Percentiles rank a stretch among this genome's conserved stretches.
Evolutionary conservation across 2,797 vertebrate genomes (phyloP).

Genomic region (Hirundo rustica): DNA sequence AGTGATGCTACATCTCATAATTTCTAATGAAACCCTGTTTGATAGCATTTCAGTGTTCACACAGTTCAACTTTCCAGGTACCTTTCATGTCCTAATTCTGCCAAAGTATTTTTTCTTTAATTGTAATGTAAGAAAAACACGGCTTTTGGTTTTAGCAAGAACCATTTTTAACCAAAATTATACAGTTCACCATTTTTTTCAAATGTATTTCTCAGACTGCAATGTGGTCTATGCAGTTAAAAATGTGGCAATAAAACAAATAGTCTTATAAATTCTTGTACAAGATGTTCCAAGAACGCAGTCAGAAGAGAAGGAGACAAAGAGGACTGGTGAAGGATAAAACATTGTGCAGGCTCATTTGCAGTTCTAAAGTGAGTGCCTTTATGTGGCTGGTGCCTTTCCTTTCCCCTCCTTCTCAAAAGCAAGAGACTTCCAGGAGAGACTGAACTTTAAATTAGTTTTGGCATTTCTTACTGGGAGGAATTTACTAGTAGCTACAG

Average conservation of each 20-base stretch:
- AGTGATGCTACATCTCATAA: not conserved
- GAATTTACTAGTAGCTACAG: not conserved
- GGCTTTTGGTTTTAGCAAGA: not conserved
- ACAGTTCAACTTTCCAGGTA: not conserved
- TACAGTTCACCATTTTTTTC: not conserved
- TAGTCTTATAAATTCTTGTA: conserved; percentile 48
- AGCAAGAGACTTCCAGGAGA: conserved; percentile 29
- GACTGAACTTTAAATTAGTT: conserved; percentile 19
- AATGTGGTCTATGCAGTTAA: not conserved
- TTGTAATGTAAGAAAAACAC: not conserved
- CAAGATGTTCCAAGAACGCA: conserved; percentile 55
- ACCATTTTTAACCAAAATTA: not conserved
- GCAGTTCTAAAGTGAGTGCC: conserved; percentile 51
- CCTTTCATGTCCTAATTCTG: not conserved
- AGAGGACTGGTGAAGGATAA: conserved; percentile 43
- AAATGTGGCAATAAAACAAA: conserved; percentile 43
- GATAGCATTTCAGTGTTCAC: not conserved
- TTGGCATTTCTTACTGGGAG: conserved; percentile 13
- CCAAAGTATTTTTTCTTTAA: not conserved
- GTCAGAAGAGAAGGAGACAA: conserved; percentile 45
- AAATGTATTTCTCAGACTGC: not conserved
- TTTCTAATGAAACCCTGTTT: not conserved
- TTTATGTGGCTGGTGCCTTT: conserved; percentile 53
- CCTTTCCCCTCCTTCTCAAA: conserved; percentile 32
- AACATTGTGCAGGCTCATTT: conserved; percentile 58